Base-by-base conservation (phyloP, 2,888 invertebrate genomes). In the Coelinius sp. region DNA sequence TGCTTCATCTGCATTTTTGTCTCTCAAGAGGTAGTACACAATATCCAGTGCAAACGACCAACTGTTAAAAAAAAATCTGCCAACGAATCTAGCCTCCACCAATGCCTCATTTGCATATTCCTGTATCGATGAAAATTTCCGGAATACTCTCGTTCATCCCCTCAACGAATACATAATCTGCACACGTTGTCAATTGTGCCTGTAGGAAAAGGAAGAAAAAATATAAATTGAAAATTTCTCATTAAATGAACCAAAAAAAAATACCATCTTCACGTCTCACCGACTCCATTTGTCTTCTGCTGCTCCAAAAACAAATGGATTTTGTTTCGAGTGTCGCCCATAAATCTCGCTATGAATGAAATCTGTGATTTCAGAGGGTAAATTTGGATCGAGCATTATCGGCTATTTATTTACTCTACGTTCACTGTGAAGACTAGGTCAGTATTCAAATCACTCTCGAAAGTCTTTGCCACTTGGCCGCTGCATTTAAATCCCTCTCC, bases 151-250 rank as follows among this genome's bases (percentile, higher is more conserved):
- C n/a, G 53, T 25, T 12, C 25, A 52, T 6, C 24, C 25, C n/a
- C 52, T n/a, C 53, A 27, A 27, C 7, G 53, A 27, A 27, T 53
- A 24, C 27, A 22, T 53, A 53, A 25, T 27, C 53, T 27, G 25
- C 22, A 25, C 53, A 53, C 53, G 25, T 6, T 25, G 53, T 53
- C n/a, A 53, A 53, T 53, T 62, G 20, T n/a, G 44, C 56, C 56
- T 25, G 44, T 38, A 27, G 35, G 27, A 35, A 17, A 68, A 59
- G 35, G 27, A 35, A 17, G 59, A 59, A 44, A 27, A 20, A 46
- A 44, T 59, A 24, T 22, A 59, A 68, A 68, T 59, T 68, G 56
- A 25, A 31, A 68, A 68, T 68, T 68, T 68, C 31, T 7, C 53
- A 53, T 53, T 24, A 53, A 53, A 53, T 27, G 53, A 52, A 52